These are phyloP conservation scores for Subacronicta megacephala DNA, from an alignment of 2,888 invertebrate species.

Conservation along the genomic window DNA sequence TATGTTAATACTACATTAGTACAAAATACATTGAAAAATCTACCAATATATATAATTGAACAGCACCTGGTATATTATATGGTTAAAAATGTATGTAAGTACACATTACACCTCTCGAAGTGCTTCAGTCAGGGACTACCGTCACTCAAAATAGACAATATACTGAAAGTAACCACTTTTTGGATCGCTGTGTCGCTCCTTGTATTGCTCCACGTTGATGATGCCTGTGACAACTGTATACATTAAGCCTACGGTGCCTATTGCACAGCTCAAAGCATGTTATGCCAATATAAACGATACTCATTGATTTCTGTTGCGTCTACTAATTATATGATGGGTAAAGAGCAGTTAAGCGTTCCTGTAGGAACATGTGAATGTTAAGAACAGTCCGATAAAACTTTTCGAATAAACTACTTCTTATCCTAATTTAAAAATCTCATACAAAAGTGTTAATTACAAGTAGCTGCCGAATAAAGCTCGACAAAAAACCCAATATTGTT, in stretches of 20 bases:
- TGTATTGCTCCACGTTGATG: too few species aligned
- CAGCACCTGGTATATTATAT: constrained; percentile 14
- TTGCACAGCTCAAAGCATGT: too few species aligned
- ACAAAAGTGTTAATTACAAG: constrained; percentile 18
- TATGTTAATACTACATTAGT: background rate
- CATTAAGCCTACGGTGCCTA: too few species aligned
- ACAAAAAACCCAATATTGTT: constrained; percentile 1
- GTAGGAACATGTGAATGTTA: too few species aligned
- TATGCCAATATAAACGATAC: too few species aligned
- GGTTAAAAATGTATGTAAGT: background rate
- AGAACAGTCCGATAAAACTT: background rate
- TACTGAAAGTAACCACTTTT: background rate
- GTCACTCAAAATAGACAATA: background rate
- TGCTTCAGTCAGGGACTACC: background rate
- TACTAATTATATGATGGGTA: too few species aligned
- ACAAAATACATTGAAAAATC: constrained; percentile 1
- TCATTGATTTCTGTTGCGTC: too few species aligned
- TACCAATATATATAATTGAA: constrained; percentile 14
- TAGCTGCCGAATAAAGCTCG: constrained; percentile 33
- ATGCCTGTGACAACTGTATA: too few species aligned
- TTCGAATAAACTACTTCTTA: background rate
- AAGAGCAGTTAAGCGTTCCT: too few species aligned
- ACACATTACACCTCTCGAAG: background rate
- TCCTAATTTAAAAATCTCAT: constrained; percentile 16
- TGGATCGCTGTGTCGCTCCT: too few species aligned